Percentiles rank a stretch among this genome's conserved stretches.
Conservation (phyloP, 2,113 vertebrate species). For the Chaenogobius annularis region DNA sequence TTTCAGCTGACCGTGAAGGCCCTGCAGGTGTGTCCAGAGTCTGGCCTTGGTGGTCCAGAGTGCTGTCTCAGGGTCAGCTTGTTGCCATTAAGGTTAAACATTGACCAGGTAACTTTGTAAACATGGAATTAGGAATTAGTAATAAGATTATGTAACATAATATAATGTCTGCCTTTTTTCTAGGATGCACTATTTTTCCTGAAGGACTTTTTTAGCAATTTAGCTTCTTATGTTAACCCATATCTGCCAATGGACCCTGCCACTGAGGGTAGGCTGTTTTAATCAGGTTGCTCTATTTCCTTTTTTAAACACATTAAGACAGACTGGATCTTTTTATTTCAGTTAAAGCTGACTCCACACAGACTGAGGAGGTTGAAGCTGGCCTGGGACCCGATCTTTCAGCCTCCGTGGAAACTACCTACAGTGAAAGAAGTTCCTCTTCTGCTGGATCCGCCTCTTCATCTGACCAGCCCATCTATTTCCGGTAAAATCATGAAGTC, state of each 20-base stretch:
- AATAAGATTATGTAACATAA: neutral
- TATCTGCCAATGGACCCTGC: slow-evolving; percentile 80
- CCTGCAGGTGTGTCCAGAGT: slow-evolving; percentile 84
- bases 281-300: neutral
- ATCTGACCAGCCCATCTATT: slow-evolving; percentile 89
- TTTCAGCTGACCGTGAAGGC: slow-evolving; percentile 88
- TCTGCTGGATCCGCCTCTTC: slow-evolving; percentile 78
- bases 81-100: slow-evolving; percentile 88
- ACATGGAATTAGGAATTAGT: neutral
- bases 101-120: slow-evolving; percentile 80
- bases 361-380: slow-evolving; percentile 70
- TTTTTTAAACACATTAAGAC: neutral
- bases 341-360: slow-evolving; percentile 75
- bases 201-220: slow-evolving; percentile 88
- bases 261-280: slow-evolving; percentile 77
- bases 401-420: slow-evolving; percentile 77
- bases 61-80: slow-evolving; percentile 89
- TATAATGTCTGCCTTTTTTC: neutral
- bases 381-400: slow-evolving; percentile 67
- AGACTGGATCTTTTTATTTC: neutral
- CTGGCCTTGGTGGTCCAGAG: slow-evolving; percentile 83
- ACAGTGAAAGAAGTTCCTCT: slow-evolving; percentile 78
- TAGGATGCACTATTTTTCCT: slow-evolving; percentile 93
- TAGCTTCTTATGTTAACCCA: slow-evolving; percentile 83
- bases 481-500: slow-evolving; percentile 76